These are phyloP conservation scores for Saiga tatarica DNA, from an alignment of 2,113 vertebrate species.

Conservation along the genomic window DNA sequence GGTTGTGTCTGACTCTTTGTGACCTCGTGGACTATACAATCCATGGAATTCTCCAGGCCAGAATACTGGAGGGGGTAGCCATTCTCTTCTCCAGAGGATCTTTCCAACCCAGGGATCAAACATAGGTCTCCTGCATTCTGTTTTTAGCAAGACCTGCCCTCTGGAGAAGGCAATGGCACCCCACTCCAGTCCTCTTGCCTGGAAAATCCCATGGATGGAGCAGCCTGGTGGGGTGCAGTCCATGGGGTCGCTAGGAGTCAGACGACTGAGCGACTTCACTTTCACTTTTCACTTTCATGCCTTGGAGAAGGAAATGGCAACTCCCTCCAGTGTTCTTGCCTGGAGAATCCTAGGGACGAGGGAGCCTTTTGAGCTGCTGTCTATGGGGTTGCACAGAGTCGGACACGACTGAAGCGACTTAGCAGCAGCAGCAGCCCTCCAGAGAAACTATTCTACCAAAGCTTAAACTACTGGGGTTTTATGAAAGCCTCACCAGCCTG, in stretches of 20 bases:
- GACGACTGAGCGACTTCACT: no score
- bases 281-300: no score
- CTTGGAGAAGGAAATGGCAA: no score
- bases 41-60: not conserved
- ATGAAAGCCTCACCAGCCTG: not conserved
- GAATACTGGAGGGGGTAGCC: not conserved
- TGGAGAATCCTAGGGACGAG: no score
- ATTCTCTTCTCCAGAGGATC: not conserved
- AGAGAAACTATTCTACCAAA: not conserved
- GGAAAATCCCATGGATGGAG: no score
- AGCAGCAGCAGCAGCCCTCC: not conserved
- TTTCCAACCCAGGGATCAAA: not conserved
- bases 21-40: not conserved
- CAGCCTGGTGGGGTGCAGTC: no score
- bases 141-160: not conserved
- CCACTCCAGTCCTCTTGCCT: no score
- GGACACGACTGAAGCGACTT: no score
- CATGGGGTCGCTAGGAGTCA: fast-evolving
- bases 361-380: no score
- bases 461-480: not conserved
- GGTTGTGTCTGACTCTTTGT: not conserved
- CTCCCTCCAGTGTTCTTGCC: no score
- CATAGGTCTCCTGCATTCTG: not conserved
- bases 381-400: no score
- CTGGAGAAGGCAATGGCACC: not conserved